Conservation (phyloP, 2,888 invertebrate genomes). For the Ornithoptera alexandrae region DNA sequence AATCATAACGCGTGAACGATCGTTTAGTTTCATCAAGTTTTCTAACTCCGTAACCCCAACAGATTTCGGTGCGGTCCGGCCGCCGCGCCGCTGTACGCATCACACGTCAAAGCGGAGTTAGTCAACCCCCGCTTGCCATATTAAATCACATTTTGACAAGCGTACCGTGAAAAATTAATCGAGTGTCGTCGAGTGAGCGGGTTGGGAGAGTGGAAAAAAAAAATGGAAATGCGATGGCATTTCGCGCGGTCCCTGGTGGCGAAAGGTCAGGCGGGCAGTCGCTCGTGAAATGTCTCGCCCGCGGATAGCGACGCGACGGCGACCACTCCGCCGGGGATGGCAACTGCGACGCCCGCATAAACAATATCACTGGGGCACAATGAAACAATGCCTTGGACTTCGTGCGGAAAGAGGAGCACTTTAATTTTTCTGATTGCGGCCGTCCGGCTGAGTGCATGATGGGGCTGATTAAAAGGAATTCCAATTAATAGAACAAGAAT, state of each 20-base stretch:
- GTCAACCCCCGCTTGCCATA: slow-evolving; percentile 63
- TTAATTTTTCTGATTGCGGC: slow-evolving; percentile 29
- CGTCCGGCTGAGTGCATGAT: slow-evolving; percentile 22
- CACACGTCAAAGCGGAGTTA: slow-evolving; percentile 68
- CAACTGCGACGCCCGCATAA: slow-evolving; percentile 33
- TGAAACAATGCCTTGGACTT: slow-evolving; percentile 31
- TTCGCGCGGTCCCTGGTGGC: slow-evolving; percentile 67
- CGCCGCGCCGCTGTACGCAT: slow-evolving; percentile 52
- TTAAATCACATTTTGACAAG: slow-evolving; percentile 80
- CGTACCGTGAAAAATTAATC: slow-evolving; percentile 80
- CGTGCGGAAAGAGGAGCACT: slow-evolving; percentile 29
- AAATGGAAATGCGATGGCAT: slow-evolving; percentile 74
- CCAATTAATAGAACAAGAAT: slow-evolving; percentile 19
- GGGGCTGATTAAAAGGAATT: slow-evolving; percentile 18
- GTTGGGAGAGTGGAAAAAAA: slow-evolving; percentile 42
- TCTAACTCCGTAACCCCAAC: slow-evolving; percentile 23
- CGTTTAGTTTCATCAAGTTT: slow-evolving; percentile 30
- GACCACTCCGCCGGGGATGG: slow-evolving; percentile 54
- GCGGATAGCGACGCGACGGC: slow-evolving; percentile 43
- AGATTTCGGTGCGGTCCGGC: slow-evolving; percentile 43
- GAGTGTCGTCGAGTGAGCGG: slow-evolving; percentile 72
- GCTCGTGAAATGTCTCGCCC: slow-evolving; percentile 74
- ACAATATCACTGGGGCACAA: slow-evolving; percentile 35
- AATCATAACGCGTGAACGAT: slow-evolving; percentile 31
- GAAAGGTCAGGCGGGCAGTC: slow-evolving; percentile 72